Conservation (phyloP, 1,140 invertebrate species). For the Temnothorax nylanderi region DNA sequence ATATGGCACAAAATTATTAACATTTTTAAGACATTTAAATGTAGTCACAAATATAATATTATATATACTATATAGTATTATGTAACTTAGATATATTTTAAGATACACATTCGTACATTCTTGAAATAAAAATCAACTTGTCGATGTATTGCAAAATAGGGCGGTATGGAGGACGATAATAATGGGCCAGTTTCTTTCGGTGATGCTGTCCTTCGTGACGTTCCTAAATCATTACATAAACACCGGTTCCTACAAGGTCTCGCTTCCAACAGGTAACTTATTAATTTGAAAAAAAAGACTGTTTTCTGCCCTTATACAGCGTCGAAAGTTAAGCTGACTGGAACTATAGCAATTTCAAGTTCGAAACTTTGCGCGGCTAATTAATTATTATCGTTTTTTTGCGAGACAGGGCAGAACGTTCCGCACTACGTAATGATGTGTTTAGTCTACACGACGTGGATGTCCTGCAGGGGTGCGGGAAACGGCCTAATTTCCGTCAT, state of each 20-base stretch:
- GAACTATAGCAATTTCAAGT: background rate
- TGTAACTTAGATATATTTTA: background rate
- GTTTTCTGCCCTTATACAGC: background rate
- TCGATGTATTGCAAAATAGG: slow-evolving; percentile 83
- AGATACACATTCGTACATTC: background rate
- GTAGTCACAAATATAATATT: background rate
- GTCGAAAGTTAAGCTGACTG: background rate
- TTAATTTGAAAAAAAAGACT: background rate
- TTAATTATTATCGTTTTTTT: slow-evolving; percentile 39
- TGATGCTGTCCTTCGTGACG: slow-evolving; percentile 91
- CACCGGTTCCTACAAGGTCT: slow-evolving; percentile 88
- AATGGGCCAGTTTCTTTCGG: slow-evolving; percentile 91
- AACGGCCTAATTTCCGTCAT: slow-evolving; percentile 89
- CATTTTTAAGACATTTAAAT: slow-evolving; percentile 4
- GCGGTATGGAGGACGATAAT: slow-evolving; percentile 91
- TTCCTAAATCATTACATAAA: slow-evolving; percentile 91
- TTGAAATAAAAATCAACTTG: background rate
- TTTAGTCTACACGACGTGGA: slow-evolving; percentile 91
- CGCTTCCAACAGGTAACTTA: slow-evolving; percentile 89
- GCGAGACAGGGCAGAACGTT: slow-evolving; percentile 90
- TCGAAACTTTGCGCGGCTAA: background rate
- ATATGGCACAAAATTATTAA: background rate
- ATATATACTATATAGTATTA: background rate
- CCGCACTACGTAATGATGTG: slow-evolving; percentile 93
- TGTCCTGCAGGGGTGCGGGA: slow-evolving; percentile 89